A percentile compares a stretch with the other conserved stretches of the same genome.
Conservation (phyloP, 2,888 invertebrate genomes). For the Platycnemis pennipes region DNA sequence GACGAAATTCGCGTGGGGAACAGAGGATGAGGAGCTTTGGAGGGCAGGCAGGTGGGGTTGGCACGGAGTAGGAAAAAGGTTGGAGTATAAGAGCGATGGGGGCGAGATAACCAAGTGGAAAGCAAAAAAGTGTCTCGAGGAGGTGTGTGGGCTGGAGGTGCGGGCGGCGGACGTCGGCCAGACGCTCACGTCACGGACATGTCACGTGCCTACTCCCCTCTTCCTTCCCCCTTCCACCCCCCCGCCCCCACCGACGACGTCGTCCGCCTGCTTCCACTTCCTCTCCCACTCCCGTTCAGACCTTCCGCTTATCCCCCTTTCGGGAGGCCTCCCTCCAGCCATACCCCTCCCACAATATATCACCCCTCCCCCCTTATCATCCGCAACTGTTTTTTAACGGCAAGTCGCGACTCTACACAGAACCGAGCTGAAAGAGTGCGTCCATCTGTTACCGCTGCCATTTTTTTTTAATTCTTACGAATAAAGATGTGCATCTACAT, state of each 20-base stretch:
- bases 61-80: neutral
- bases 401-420: neutral
- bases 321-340: neutral
- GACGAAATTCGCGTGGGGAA: too few species aligned
- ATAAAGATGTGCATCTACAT: too few species aligned
- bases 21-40: too few species aligned
- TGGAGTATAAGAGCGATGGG: neutral
- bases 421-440: neutral
- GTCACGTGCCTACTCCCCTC: slow-evolving; percentile 11
- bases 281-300: neutral
- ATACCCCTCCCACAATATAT: neutral
- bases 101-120: neutral
- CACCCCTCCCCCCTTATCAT: neutral
- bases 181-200: slow-evolving; percentile 34
- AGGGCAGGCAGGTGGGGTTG: neutral
- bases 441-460: too few species aligned
- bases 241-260: neutral
- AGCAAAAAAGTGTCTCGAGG: slow-evolving; percentile 4
- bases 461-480: too few species aligned
- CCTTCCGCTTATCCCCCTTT: neutral
- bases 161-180: slow-evolving; percentile 24
- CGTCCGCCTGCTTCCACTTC: neutral
- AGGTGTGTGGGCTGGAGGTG: neutral
- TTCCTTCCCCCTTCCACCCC: neutral
- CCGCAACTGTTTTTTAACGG: neutral